Base-by-base conservation (phyloP, 2,797 vertebrate species). In the Pseudochirops cupreus region DNA sequence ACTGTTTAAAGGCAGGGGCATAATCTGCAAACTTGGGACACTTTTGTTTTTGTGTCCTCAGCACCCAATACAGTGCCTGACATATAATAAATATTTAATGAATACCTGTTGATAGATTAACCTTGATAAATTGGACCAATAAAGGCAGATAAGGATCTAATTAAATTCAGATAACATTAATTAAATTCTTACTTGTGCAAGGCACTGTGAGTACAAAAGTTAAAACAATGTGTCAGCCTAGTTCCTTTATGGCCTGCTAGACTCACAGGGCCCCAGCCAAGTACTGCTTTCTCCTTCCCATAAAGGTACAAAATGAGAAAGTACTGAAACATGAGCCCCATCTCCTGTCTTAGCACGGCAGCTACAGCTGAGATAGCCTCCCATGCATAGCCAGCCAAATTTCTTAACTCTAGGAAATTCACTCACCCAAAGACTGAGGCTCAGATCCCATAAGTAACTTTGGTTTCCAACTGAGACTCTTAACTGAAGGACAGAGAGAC, bases 391-490 rank as follows among this genome's bases (percentile, higher is more conserved):
- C 91, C 97, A 92, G 74, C 39, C 55, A 3, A 94, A 94, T 96
- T 89, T 0, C 87, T 96, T 62, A 2, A 0, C 52, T 93, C 2
- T 93, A 0, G 33, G 7, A 10, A 67, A 21, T 12, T 24, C 53
- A 89, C 97, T 95, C 94, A 0, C 2, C 96, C 59, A 94, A 91
- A 82, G 74, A 92, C 92, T 57, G 87, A 95, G 93, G 94, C 96
- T 98, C 96, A 93, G 93, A 97, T 97, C 94, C 96, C 91, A 52
- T 90, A 92, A 95, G 97, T 97, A 96, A 95, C 95, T 94, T 95
- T 82, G 94, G 1, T 92, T 91, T 59, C 0, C 74, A 87, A 12
- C 21, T 50, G 31, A 87, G 39, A 87, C 39, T 39, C 33, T 82
- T 26, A 87, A 18, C 18, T 74, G 7, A 18, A 74, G 2, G n/a